These are phyloP conservation scores for Lasioglossum leucozonium DNA, from an alignment of 2,888 invertebrate genomes.

Conservation along the genomic window DNA sequence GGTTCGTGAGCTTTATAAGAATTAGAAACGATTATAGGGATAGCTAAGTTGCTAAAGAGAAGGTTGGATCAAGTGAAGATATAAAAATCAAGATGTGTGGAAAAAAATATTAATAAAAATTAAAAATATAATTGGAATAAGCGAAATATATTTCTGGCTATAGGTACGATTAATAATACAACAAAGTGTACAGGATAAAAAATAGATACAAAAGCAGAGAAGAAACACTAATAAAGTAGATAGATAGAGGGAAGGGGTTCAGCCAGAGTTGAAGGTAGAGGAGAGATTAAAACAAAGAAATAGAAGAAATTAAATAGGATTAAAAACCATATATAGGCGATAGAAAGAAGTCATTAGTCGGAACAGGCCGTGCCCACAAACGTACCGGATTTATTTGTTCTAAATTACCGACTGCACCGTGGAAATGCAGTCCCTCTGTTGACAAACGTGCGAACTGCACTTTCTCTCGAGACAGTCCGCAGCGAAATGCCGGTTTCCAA, in stretches of 20 bases:
- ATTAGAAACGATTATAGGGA: background rate
- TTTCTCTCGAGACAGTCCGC: slow-evolving; percentile 34
- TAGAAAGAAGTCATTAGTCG: slow-evolving; percentile 45
- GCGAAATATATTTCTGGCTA: background rate
- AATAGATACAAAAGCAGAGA: background rate
- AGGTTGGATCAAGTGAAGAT: no score
- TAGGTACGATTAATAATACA: no score
- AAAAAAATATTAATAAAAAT: background rate
- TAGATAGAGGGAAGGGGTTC: no score
- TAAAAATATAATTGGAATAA: no score
- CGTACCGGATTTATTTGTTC: slow-evolving; percentile 8
- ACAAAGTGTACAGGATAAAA: background rate
- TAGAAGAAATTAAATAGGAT: background rate
- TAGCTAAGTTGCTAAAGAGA: background rate
- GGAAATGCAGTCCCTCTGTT: slow-evolving; percentile 44
- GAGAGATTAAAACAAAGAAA: background rate
- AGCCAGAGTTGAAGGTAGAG: background rate
- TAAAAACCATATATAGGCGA: no score
- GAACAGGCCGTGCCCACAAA: background rate
- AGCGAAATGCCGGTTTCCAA: slow-evolving; percentile 35
- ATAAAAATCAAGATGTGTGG: no score
- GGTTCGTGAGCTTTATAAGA: background rate
- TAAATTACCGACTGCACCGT: slow-evolving; percentile 49
- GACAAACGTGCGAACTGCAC: slow-evolving; percentile 44
- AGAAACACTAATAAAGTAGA: background rate